These are phyloP conservation scores for Drosophila parabipectinata DNA, from an alignment of 1,140 invertebrate species.

Conservation along the genomic window DNA sequence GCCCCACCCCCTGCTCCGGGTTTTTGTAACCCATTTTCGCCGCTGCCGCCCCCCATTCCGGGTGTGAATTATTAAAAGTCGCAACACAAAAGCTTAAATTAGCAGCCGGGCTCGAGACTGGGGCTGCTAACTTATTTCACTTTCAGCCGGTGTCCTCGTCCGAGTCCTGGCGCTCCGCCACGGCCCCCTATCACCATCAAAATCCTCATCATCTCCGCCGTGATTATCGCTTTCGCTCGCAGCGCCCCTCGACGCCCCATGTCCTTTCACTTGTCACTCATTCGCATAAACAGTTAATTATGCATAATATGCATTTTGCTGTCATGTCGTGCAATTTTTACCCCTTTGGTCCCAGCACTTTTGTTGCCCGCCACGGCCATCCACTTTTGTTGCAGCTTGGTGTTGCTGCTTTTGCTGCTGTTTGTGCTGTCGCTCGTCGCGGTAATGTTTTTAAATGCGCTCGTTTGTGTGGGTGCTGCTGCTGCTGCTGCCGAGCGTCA, in stretches of 20 bases:
- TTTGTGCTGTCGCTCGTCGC: constrained; percentile 36
- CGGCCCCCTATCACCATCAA: constrained; percentile 31
- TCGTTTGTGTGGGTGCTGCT: constrained; percentile 54
- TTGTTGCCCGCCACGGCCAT: constrained; percentile 43
- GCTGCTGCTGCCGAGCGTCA: constrained; percentile 16
- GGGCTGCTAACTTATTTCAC: constrained; percentile 62
- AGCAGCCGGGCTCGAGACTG: constrained; percentile 46
- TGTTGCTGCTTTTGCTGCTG: constrained; percentile 29
- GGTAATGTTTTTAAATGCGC: constrained; percentile 77
- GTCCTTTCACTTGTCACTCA: constrained; percentile 80
- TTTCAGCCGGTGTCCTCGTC: constrained; percentile 69
- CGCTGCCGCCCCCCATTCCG: constrained; percentile 46
- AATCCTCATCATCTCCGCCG: constrained; percentile 47
- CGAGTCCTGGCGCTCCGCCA: neutral
- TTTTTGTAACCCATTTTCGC: constrained; percentile 70
- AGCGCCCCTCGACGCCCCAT: constrained; percentile 26
- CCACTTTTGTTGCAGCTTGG: constrained; percentile 8
- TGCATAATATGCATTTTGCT: constrained; percentile 83
- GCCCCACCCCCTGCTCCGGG: constrained; percentile 12
- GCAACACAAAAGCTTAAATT: constrained; percentile 71
- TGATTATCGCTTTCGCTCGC: constrained; percentile 55
- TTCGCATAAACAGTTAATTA: constrained; percentile 83
- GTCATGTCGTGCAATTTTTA: constrained; percentile 79
- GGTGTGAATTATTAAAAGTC: constrained; percentile 81
- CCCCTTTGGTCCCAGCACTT: constrained; percentile 38